phyloP scores from a whole-genome alignment of 2,113 vertebrate genomes.

The Daboia siamensis region DNA sequence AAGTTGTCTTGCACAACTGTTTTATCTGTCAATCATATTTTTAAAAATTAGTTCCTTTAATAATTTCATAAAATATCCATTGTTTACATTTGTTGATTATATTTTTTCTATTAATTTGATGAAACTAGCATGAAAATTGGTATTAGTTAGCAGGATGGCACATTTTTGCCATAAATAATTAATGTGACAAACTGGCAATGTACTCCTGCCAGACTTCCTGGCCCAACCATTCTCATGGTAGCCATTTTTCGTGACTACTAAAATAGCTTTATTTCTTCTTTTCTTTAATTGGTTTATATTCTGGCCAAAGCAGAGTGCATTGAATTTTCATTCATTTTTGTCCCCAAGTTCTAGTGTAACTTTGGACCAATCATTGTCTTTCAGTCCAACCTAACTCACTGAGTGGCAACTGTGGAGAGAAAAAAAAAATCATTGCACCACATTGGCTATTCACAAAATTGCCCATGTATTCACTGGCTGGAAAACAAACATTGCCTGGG shows the following conservation, averaged over 20 bases:
- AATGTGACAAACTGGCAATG: not conserved
- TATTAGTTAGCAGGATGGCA: not conserved
- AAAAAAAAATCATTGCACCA: not conserved
- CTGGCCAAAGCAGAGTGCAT: not conserved
- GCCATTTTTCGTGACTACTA: not conserved
- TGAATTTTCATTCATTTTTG: not conserved
- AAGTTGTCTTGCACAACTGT: not conserved
- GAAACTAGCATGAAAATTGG: not conserved
- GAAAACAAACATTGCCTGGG: not conserved
- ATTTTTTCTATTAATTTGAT: not conserved
- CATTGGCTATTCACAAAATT: not conserved
- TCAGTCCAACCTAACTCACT: not conserved
- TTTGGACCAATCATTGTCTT: not conserved
- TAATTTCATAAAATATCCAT: not conserved
- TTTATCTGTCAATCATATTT: not conserved
- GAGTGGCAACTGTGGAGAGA: not conserved
- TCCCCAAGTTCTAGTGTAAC: not conserved
- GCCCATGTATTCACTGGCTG: not conserved
- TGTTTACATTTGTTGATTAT: not conserved
- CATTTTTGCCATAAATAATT: conserved; percentile 2
- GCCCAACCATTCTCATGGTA: not conserved
- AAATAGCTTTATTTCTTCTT: not conserved
- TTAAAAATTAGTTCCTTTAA: not conserved
- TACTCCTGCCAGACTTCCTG: not conserved
- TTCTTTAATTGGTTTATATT: not conserved